A percentile compares a stretch with the other conserved stretches of the same genome.
phyloP scores from a whole-genome alignment of 1,140 invertebrate species.

The Papilio polyxenes region DNA sequence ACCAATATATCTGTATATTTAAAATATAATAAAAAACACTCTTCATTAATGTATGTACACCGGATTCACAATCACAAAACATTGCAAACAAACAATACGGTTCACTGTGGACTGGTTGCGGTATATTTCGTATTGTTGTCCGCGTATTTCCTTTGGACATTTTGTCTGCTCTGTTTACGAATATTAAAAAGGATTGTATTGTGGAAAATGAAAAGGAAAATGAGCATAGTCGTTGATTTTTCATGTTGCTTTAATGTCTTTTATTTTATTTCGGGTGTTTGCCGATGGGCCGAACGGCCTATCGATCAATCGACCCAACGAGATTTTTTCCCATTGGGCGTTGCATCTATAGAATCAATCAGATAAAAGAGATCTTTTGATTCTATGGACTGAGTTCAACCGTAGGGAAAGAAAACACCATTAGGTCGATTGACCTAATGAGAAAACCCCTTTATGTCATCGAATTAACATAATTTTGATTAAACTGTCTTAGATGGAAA shows the following conservation, averaged over 20 bases:
- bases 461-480: too few relatives aligned
- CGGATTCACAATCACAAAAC: slow-evolving; percentile 10
- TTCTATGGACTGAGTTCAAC: too few relatives aligned
- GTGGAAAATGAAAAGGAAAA: neutral
- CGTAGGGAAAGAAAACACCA: too few relatives aligned
- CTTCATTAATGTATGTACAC: neutral
- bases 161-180: slow-evolving; percentile 12
- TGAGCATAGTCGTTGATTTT: neutral
- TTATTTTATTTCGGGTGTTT: neutral
- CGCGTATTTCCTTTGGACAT: slow-evolving; percentile 2
- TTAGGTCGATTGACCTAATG: too few relatives aligned
- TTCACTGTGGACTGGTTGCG: neutral
- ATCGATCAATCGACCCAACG: too few relatives aligned
- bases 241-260: neutral
- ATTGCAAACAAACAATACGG: slow-evolving; percentile 15
- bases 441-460: too few relatives aligned
- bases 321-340: too few relatives aligned
- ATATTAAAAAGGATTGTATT: neutral
- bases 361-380: too few relatives aligned
- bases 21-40: neutral
- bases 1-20: neutral
- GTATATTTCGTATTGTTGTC: slow-evolving; percentile 16
- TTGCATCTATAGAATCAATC: too few relatives aligned
- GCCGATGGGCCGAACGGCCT: too few relatives aligned
- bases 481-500: too few relatives aligned